Evolutionary conservation across 53 echinoderm and acorn worm genomes (phyloP).

Genomic region (Antedon mediterranea): DNA sequence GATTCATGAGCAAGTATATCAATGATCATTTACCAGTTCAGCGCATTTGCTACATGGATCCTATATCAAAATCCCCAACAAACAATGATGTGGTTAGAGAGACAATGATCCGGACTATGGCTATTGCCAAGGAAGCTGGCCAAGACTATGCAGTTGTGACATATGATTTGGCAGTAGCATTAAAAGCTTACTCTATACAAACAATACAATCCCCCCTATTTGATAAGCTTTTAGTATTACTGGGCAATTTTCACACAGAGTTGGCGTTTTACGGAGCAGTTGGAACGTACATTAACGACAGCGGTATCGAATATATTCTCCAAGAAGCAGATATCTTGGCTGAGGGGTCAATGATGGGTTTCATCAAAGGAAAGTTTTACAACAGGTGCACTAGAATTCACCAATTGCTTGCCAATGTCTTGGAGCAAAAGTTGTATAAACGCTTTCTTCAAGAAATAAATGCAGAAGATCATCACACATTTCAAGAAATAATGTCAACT

Average conservation of each 20-base stretch:
- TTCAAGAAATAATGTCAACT: slow-evolving; percentile 24
- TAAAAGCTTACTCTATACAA: slow-evolving; percentile 26
- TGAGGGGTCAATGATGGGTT: slow-evolving; percentile 23
- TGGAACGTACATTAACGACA: slow-evolving; percentile 23
- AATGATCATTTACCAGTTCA: slow-evolving; percentile 39
- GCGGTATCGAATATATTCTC: slow-evolving; percentile 16
- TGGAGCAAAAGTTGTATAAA: no score
- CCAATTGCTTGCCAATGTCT: slow-evolving; percentile 36
- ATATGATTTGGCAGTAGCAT: slow-evolving; percentile 29
- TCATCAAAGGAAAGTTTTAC: slow-evolving; percentile 42
- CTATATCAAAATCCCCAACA: slow-evolving; percentile 45
- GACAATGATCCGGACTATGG: slow-evolving; percentile 44
- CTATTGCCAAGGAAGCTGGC: slow-evolving; percentile 30
- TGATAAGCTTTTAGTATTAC: slow-evolving; percentile 12
- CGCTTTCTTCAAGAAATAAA: no score
- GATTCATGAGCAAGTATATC: slow-evolving; percentile 30
- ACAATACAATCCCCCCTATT: slow-evolving; percentile 13
- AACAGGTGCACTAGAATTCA: slow-evolving; percentile 43
- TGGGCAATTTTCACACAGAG: slow-evolving; percentile 35
- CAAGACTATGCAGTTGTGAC: slow-evolving; percentile 19
- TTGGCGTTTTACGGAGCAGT: slow-evolving; percentile 32
- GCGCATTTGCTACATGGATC: slow-evolving; percentile 49
- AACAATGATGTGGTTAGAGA: slow-evolving; percentile 56
- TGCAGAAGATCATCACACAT: no score
- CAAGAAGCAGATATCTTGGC: slow-evolving; percentile 18